Evolutionary conservation across 2,888 invertebrate genomes (phyloP).

Genomic region (Laothoe populi): DNA sequence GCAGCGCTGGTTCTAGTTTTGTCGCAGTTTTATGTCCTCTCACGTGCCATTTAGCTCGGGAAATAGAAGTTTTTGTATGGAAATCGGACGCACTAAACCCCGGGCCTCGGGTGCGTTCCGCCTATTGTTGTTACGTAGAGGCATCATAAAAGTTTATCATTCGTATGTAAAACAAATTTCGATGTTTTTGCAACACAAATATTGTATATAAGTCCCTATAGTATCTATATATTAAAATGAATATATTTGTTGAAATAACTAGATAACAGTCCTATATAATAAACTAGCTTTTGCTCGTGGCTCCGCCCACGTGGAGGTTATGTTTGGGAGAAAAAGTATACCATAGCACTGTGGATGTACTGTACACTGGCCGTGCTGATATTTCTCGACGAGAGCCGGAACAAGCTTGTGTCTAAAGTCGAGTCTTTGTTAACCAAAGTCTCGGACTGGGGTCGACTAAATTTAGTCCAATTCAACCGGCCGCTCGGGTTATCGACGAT

Average conservation of each 20-base stretch:
- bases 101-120: constrained; percentile 63
- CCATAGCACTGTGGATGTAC: no score
- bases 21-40: constrained; percentile 81
- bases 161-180: constrained; percentile 62
- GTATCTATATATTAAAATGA: not conserved
- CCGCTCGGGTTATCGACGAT: no score
- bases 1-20: constrained; percentile 68
- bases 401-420: no score
- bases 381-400: no score
- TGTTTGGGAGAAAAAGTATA: no score
- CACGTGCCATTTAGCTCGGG: constrained; percentile 83
- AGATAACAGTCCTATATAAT: not conserved
- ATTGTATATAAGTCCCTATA: constrained; percentile 4
- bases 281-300: no score
- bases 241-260: not conserved
- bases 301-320: no score
- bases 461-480: no score
- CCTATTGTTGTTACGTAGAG: constrained; percentile 77
- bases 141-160: constrained; percentile 80
- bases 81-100: constrained; percentile 82
- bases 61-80: constrained; percentile 84
- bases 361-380: no score
- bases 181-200: constrained; percentile 50
- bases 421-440: no score
- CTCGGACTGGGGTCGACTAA: no score